A percentile compares a stretch with the other conserved stretches of the same genome.
These are phyloP conservation scores for Asbolus verrucosus DNA, from an alignment of 1,140 invertebrate species.

Conservation along the genomic window DNA sequence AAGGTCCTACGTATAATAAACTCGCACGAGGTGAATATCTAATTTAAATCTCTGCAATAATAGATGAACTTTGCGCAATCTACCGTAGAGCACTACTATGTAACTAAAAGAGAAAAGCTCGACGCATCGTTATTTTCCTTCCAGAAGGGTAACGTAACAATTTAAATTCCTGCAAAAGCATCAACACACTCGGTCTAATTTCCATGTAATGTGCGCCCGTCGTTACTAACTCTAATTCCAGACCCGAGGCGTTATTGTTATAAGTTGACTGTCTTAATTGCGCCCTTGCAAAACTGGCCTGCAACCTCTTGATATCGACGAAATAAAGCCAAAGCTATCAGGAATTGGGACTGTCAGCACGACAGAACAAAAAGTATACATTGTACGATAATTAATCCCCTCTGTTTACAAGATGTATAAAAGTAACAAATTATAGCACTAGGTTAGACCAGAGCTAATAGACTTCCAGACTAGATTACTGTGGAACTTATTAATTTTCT, in stretches of 20 bases:
- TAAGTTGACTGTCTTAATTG: constrained; percentile 59
- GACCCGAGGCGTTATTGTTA: constrained; percentile 56
- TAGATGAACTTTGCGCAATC: constrained; percentile 39
- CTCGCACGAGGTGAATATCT: constrained; percentile 12
- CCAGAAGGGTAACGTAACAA: constrained; percentile 39
- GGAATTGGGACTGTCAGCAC: not conserved
- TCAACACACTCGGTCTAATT: constrained; percentile 54
- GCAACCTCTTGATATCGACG: constrained; percentile 53
- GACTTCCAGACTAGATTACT: not conserved
- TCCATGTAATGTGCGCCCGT: constrained; percentile 54
- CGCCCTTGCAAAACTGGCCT: constrained; percentile 50
- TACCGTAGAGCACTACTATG: constrained; percentile 47
- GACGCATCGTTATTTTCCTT: constrained; percentile 47
- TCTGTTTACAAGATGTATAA: constrained; percentile 29
- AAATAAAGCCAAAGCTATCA: constrained; percentile 45
- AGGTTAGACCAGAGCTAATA: not conserved
- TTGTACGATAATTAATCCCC: constrained; percentile 18
- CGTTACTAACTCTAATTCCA: constrained; percentile 55
- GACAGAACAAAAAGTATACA: not conserved
- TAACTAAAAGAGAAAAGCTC: constrained; percentile 50
- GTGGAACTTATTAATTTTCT: not conserved
- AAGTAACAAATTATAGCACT: not conserved
- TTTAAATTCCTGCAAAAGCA: constrained; percentile 50
- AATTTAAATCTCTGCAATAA: constrained; percentile 47
- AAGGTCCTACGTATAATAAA: constrained; percentile 15